Evolutionary conservation across 2,888 invertebrate species (phyloP).

Genomic region (Microdon myrmicae): DNA sequence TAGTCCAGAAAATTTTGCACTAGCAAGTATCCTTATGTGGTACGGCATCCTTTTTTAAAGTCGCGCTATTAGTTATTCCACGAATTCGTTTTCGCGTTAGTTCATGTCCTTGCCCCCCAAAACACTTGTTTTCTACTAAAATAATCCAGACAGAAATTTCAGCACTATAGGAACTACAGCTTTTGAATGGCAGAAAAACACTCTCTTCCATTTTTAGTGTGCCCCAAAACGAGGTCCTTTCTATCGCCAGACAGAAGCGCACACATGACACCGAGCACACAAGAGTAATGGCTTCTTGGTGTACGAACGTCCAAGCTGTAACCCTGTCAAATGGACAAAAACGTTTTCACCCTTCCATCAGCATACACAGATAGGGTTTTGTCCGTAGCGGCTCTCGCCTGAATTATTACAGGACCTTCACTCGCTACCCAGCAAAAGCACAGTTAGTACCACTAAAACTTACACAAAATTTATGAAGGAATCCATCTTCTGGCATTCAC

Average conservation of each 20-base stretch:
- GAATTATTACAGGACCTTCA: conserved; percentile 36
- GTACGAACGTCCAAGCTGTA: conserved; percentile 34
- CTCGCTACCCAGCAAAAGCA: conserved; percentile 9
- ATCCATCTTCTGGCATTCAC: not conserved
- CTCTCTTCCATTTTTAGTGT: not conserved
- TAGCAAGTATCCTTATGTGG: no score
- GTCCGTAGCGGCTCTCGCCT: conserved; percentile 16
- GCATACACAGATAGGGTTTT: not conserved
- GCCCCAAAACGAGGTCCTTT: conserved; percentile 12
- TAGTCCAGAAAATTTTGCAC: no score
- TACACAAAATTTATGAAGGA: not conserved
- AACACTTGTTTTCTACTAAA: not conserved
- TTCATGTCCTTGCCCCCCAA: not conserved
- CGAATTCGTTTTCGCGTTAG: no score
- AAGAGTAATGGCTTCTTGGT: conserved; percentile 32
- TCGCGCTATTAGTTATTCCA: no score
- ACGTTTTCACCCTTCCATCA: conserved; percentile 17
- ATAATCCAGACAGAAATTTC: not conserved
- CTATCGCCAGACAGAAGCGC: conserved; percentile 1
- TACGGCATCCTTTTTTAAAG: no score
- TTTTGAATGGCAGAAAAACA: conserved; percentile 12
- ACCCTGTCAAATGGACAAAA: conserved; percentile 38
- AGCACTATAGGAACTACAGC: not conserved
- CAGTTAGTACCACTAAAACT: conserved; percentile 10
- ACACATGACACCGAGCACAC: conserved; percentile 15